Conservation (phyloP, 2,113 vertebrate species). For the Pelvicachromis taeniatus region DNA sequence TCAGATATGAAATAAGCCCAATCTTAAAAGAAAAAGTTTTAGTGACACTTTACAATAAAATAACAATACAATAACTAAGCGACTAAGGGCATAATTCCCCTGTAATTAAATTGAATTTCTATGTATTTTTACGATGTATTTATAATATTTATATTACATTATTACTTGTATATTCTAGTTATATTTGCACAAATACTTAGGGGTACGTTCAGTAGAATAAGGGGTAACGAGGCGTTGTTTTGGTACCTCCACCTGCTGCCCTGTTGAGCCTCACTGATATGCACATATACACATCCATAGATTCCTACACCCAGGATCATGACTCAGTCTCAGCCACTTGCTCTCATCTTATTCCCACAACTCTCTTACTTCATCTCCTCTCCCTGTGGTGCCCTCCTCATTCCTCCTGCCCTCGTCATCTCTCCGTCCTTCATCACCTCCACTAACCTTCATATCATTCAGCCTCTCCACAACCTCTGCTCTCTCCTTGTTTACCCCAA, state of each 20-base stretch:
- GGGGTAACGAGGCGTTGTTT: background rate
- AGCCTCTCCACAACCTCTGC: background rate
- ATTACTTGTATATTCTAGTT: background rate
- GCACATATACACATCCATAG: background rate
- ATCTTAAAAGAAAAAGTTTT: background rate
- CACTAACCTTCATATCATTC: background rate
- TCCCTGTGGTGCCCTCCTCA: background rate
- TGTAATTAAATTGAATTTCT: background rate
- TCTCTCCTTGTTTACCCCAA: background rate
- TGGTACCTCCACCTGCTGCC: background rate
- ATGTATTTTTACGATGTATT: background rate
- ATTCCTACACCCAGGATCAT: background rate
- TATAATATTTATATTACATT: accelerated
- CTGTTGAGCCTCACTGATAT: background rate
- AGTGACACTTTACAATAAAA: background rate
- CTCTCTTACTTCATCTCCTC: slow-evolving; percentile 31
- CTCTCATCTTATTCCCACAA: slow-evolving; percentile 33
- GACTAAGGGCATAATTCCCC: background rate
- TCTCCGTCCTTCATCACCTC: slow-evolving; percentile 38
- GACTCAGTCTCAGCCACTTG: background rate
- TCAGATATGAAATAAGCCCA: background rate
- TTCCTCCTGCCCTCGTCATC: slow-evolving; percentile 16
- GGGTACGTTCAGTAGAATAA: background rate
- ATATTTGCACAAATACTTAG: background rate
- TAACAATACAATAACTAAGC: background rate